Percentiles rank a stretch among this genome's conserved stretches.
These are phyloP conservation scores for Nanorana parkeri DNA, from an alignment of 2,113 vertebrate genomes.

Conservation along the genomic window DNA sequence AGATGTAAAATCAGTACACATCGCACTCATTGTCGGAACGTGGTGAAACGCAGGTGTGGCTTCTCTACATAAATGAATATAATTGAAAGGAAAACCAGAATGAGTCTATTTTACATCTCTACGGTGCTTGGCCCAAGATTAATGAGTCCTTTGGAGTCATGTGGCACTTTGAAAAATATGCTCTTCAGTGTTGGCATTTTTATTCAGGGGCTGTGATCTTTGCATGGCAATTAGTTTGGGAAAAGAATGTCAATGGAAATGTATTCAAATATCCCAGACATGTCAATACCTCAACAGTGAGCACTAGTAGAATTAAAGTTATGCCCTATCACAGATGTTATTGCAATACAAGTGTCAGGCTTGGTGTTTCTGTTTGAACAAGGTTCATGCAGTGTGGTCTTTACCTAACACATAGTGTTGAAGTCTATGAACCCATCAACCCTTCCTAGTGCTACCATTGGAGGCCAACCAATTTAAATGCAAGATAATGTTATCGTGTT, in stretches of 20 bases:
- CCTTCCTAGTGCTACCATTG: not conserved
- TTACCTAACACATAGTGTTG: not conserved
- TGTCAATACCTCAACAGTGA: slow-evolving; percentile 21
- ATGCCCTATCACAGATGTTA: not conserved
- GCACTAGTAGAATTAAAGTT: not conserved
- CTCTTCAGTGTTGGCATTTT: slow-evolving; percentile 40
- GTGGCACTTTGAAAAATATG: slow-evolving; percentile 47
- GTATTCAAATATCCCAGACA: slow-evolving; percentile 24
- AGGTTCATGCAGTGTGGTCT: not conserved
- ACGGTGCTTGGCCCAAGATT: slow-evolving; percentile 11
- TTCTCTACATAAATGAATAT: slow-evolving; percentile 10
- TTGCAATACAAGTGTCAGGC: not conserved
- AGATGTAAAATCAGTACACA: not conserved
- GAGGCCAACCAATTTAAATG: not conserved
- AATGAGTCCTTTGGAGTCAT: slow-evolving; percentile 45
- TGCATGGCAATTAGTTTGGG: slow-evolving; percentile 47
- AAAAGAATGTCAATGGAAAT: slow-evolving; percentile 36
- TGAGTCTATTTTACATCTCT: slow-evolving; percentile 36
- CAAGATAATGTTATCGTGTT: not conserved
- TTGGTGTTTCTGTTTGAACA: not conserved
- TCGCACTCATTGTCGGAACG: too few relatives aligned
- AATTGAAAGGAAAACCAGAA: slow-evolving; percentile 23
- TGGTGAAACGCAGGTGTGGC: slow-evolving; percentile 13
- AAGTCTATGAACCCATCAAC: not conserved
- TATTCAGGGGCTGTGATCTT: slow-evolving; percentile 35